A percentile compares a stretch with the other conserved stretches of the same genome.
phyloP scores from a whole-genome alignment of 2,113 vertebrate species.

The Tursiops truncatus region DNA sequence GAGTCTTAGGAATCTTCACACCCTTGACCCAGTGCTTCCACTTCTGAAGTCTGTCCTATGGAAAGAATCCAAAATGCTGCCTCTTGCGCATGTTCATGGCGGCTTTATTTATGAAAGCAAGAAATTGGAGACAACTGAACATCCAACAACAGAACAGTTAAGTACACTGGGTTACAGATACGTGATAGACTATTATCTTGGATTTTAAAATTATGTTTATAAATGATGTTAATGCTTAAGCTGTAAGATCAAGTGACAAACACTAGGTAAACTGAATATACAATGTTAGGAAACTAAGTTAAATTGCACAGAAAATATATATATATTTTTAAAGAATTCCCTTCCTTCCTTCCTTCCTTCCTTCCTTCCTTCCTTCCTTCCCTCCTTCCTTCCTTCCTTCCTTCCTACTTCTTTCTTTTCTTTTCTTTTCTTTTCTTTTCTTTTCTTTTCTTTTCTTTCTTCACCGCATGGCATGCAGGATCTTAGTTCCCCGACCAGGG shows the following conservation, averaged over 20 bases:
- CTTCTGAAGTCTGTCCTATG: neutral
- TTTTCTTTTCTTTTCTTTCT: no score
- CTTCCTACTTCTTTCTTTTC: no score
- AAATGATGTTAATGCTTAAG: neutral
- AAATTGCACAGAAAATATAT: neutral
- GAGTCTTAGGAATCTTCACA: neutral
- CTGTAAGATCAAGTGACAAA: neutral
- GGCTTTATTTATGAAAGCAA: neutral
- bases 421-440: no score
- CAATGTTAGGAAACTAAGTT: slow-evolving; percentile 25
- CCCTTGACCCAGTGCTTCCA: slow-evolving; percentile 7
- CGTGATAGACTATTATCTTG: neutral
- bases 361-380: no score
- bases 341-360: no score
- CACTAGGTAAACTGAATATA: neutral
- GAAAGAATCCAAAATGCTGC: neutral
- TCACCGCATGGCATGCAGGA: no score
- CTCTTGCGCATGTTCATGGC: neutral
- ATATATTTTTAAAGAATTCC: no score
- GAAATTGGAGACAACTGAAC: neutral
- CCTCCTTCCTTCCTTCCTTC: no score
- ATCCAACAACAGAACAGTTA: neutral
- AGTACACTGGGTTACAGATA: neutral
- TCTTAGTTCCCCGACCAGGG: no score
- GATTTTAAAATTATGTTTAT: neutral